Evolutionary conservation across 2,113 vertebrate species (phyloP), one percentile per base, ranked within the genome.

Genomic region (Anhinga rufa): DNA sequence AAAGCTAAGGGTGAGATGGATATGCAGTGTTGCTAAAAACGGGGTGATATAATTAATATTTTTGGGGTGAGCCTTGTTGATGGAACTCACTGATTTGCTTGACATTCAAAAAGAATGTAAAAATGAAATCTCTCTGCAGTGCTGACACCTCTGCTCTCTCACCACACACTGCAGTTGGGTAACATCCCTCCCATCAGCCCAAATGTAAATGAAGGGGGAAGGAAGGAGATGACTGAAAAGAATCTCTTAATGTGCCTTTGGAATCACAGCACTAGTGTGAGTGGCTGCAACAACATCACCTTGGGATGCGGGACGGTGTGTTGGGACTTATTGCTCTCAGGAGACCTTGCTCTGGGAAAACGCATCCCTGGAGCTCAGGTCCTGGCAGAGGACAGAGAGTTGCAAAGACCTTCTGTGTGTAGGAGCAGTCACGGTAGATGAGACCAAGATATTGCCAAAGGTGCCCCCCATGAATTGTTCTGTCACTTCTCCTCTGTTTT

Each of bases 311-410:
- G 86, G 65, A 28, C 20, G 5, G 24, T 31, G 10, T 11, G 5
- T 14, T 52, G 60, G 44, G 20, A 61, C 16, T 74, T 31, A 7
- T 2, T 0, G 0, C 24, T 26, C 20, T 76, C 42, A 36, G 65
- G 13, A 87, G 48, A 34, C 25, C 7, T 58, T 78, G 31, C 32
- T 66, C 17, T 85, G 31, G 49, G 26, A 72, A 4, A 3, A 12
- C 0, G 0, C 2, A 2, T 74, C 62, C 17, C n/a, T 72, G 78
- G 31, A 78, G 72, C 81, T 91, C 61, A n/a, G 72, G 42, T 58
- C 17, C 32, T 88, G 46, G 75, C 60, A 74, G 72, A 54, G 68
- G 42, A 76, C 15, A 17, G 25, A n/a, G 8, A 14, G n/a, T 8
- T 29, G 58, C 6, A 4, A 18, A 49, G 49, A 70, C 25, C 36